A percentile compares a stretch with the other conserved stretches of the same genome.
phyloP scores from a whole-genome alignment of 2,888 invertebrate species.

The Clanis bilineata region DNA sequence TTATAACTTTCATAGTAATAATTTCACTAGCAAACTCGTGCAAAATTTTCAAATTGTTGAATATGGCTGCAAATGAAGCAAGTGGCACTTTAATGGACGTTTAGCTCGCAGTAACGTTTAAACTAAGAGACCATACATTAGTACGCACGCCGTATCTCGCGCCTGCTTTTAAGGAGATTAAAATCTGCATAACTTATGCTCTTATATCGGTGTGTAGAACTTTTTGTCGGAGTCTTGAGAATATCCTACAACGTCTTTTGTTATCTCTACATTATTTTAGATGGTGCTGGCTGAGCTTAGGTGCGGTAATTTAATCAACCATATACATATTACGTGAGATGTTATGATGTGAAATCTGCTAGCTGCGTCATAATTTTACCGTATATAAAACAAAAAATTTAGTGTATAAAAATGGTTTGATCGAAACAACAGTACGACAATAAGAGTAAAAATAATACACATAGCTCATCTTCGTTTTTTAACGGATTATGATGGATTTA shows the following conservation, averaged over 20 bases:
- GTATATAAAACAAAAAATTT: too few species aligned
- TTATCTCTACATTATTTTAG: background rate
- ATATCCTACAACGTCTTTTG: background rate
- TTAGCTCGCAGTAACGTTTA: slow-evolving; percentile 33
- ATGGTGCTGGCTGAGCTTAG: background rate
- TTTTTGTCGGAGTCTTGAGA: background rate
- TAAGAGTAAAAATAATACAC: too few species aligned
- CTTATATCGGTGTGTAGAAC: slow-evolving; percentile 4
- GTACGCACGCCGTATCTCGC: slow-evolving; percentile 27
- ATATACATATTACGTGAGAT: background rate
- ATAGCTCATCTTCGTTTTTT: too few species aligned
- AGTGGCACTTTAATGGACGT: slow-evolving; percentile 32
- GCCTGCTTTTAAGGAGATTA: slow-evolving; percentile 62
- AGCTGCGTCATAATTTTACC: background rate
- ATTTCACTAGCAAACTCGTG: background rate
- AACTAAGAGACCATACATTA: slow-evolving; percentile 40
- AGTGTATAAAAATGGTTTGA: too few species aligned
- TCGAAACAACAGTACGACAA: too few species aligned
- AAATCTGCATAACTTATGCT: slow-evolving; percentile 62
- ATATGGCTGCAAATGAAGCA: slow-evolving; percentile 29
- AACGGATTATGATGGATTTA: too few species aligned
- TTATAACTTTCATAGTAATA: background rate
- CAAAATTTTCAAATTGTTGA: background rate
- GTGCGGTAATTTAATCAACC: background rate
- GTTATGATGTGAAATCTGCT: background rate